Evolutionary conservation across 2,113 vertebrate genomes (phyloP).

Genomic region (Eptesicus fuscus): DNA sequence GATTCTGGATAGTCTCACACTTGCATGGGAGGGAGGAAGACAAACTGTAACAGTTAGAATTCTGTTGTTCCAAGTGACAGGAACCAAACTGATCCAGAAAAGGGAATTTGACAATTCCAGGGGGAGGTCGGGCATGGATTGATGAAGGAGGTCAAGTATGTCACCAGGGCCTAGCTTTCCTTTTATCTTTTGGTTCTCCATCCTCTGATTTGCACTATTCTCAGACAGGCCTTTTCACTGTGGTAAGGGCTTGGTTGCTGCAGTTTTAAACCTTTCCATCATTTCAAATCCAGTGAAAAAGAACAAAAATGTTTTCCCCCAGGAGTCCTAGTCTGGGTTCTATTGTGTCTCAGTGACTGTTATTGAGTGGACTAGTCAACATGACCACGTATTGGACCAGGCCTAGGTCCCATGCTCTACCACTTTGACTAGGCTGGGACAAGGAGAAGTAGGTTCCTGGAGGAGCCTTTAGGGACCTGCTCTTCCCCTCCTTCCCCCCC

Average conservation of each 20-base stretch:
- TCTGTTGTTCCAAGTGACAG: not conserved
- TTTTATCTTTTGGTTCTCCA: not conserved
- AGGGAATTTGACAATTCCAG: not conserved
- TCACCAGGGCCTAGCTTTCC: not conserved
- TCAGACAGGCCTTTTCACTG: not conserved
- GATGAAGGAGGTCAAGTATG: not conserved
- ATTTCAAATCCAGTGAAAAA: not conserved
- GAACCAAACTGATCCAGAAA: not conserved
- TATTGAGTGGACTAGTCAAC: not conserved
- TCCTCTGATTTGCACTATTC: not conserved
- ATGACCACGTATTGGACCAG: not conserved
- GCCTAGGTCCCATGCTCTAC: not conserved
- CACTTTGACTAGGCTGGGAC: not conserved
- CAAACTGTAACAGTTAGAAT: not conserved
- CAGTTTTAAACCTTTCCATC: not conserved
- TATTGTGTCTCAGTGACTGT: not conserved
- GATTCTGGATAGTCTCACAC: not conserved
- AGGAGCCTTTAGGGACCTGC: not conserved
- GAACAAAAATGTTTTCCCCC: not conserved
- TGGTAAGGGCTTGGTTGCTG: not conserved
- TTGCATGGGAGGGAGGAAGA: no score
- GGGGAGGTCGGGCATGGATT: not conserved
- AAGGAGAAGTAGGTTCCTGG: not conserved
- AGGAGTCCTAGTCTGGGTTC: not conserved
- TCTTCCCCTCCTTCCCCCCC: accelerated